Evolutionary conservation across 2,888 invertebrate genomes (phyloP).

Genomic region (Polydrusus tereticollis): DNA sequence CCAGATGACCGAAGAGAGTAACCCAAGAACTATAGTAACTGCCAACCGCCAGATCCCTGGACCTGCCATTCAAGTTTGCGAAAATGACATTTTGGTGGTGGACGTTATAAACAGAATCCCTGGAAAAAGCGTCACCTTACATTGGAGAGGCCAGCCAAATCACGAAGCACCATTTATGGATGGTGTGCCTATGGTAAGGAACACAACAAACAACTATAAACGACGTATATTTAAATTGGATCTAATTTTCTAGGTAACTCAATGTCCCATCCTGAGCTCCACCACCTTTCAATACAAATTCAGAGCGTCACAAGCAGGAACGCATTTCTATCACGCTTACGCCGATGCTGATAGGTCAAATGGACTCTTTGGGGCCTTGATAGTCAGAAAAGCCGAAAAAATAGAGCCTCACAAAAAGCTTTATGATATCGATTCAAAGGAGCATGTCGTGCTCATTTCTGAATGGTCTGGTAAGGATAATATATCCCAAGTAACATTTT

Average conservation of each 20-base stretch:
- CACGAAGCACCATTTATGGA: conserved; percentile 81
- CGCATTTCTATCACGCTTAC: conserved; percentile 81
- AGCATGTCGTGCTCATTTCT: conserved; percentile 78
- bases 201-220: not conserved
- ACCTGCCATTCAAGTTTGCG: conserved; percentile 75
- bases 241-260: conserved; percentile 66
- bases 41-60: conserved; percentile 79
- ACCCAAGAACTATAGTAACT: conserved; percentile 73
- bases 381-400: conserved; percentile 77
- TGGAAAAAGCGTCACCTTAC: conserved; percentile 77
- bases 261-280: conserved; percentile 79
- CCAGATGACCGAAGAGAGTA: conserved; percentile 72
- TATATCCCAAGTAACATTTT: too few species aligned
- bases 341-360: conserved; percentile 78
- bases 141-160: conserved; percentile 85
- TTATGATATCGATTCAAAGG: conserved; percentile 79
- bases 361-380: conserved; percentile 78
- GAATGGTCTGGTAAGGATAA: conserved; percentile 74
- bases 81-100: conserved; percentile 80
- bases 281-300: conserved; percentile 81
- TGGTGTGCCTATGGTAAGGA: conserved; percentile 77
- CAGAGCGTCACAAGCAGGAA: conserved; percentile 76
- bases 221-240: not conserved
- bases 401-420: conserved; percentile 72
- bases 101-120: conserved; percentile 80